These are phyloP conservation scores for Vimba vimba DNA, from an alignment of 2,113 vertebrate species.

Conservation along the genomic window DNA sequence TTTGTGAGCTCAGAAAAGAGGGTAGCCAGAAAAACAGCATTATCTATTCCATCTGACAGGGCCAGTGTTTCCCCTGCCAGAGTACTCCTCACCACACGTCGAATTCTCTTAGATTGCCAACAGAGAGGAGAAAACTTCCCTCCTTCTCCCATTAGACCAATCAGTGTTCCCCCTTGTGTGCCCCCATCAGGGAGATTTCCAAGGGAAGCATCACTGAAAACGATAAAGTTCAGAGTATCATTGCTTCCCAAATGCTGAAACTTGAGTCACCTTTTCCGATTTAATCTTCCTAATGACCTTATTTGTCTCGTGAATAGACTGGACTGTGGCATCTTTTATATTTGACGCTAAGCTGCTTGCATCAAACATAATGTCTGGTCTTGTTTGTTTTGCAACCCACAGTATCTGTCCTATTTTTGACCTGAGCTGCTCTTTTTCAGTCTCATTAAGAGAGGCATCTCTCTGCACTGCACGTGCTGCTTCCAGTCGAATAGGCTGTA, in stretches of 20 bases:
- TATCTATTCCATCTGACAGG: neutral
- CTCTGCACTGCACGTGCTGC: neutral
- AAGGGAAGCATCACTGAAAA: conserved; percentile 24
- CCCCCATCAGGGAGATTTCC: conserved; percentile 18
- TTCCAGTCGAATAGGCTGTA: too few species aligned
- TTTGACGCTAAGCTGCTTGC: conserved; percentile 16
- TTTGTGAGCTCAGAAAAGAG: neutral
- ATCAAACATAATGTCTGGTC: conserved; percentile 43
- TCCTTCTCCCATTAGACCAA: conserved; percentile 9
- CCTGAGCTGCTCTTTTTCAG: neutral
- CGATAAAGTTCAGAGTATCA: neutral
- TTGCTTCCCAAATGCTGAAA: conserved; percentile 10
- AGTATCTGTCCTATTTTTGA: neutral
- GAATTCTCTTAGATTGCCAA: conserved; percentile 10
- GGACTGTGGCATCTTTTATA: conserved; percentile 28
- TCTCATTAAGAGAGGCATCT: neutral
- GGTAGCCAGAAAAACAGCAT: neutral
- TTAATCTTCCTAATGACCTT: conserved; percentile 38
- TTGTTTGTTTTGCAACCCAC: conserved; percentile 16
- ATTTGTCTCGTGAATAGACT: conserved; percentile 39
- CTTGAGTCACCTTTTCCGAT: conserved; percentile 33
- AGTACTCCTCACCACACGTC: neutral
- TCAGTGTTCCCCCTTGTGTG: neutral
- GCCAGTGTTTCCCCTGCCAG: conserved; percentile 21
- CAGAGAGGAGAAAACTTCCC: conserved; percentile 13